Conservation (phyloP, 2,797 vertebrate genomes). For the Poecilia picta region DNA sequence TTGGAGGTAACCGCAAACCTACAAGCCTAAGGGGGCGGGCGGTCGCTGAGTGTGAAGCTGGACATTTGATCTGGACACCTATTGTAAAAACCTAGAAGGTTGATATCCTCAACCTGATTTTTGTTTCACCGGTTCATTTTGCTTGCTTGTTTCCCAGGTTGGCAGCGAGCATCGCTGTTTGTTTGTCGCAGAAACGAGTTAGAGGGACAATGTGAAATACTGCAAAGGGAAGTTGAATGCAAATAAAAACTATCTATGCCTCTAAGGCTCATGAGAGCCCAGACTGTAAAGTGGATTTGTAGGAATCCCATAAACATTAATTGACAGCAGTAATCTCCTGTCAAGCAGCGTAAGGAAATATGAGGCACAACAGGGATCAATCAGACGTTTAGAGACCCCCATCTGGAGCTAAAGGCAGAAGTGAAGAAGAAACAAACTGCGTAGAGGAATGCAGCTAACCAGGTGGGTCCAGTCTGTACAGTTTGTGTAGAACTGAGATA, state of each 20-base stretch:
- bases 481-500: neutral
- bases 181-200: neutral
- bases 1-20: conserved; percentile 80
- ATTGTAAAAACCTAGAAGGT: conserved; percentile 46
- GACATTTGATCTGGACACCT: conserved; percentile 71
- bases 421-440: neutral
- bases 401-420: conserved; percentile 25
- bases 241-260: neutral
- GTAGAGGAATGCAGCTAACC: neutral
- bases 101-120: conserved; percentile 54
- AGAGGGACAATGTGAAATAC: neutral
- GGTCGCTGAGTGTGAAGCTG: conserved; percentile 71
- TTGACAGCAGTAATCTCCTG: conserved; percentile 66
- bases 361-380: conserved; percentile 53
- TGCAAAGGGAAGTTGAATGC: conserved; percentile 11
- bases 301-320: conserved; percentile 73
- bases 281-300: conserved; percentile 62
- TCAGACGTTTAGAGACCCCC: conserved; percentile 67
- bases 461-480: neutral
- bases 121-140: conserved; percentile 29
- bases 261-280: conserved; percentile 51
- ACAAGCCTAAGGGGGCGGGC: conserved; percentile 63
- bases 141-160: conserved; percentile 2
- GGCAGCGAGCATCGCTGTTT: neutral
- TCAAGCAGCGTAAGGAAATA: conserved; percentile 61